Percentiles rank a stretch among this genome's conserved stretches.
phyloP scores from a whole-genome alignment of 2,797 vertebrate genomes.

The Balearica regulorum region DNA sequence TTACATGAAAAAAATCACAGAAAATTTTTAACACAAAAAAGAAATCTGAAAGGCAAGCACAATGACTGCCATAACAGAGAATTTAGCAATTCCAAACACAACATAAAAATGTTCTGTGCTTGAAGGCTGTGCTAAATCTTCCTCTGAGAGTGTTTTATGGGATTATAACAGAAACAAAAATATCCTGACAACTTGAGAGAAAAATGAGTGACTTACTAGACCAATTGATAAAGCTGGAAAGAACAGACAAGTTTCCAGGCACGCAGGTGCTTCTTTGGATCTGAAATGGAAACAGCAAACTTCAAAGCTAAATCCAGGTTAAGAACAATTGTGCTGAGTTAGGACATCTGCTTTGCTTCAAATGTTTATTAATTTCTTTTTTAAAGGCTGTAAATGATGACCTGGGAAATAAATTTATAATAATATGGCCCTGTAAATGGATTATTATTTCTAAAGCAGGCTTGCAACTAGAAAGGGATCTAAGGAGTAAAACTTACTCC shows the following conservation, averaged over 20 bases:
- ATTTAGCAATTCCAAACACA: neutral
- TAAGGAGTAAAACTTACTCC: neutral
- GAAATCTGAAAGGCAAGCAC: neutral
- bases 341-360: slow-evolving; percentile 4
- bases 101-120: neutral
- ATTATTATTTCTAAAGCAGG: neutral
- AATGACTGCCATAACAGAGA: neutral
- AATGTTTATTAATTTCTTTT: neutral
- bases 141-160: neutral
- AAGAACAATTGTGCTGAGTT: neutral
- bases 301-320: neutral
- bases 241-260: neutral
- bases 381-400: slow-evolving; percentile 2
- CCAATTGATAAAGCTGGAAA: neutral
- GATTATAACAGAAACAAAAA: neutral
- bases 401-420: neutral
- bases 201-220: neutral
- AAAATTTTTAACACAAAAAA: neutral
- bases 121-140: neutral
- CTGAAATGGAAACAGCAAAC: neutral
- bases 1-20: neutral
- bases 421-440: neutral
- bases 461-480: neutral
- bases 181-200: neutral
- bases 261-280: neutral